phyloP scores from a whole-genome alignment of 1,140 invertebrate genomes.

The Zaprionus taronus region DNA sequence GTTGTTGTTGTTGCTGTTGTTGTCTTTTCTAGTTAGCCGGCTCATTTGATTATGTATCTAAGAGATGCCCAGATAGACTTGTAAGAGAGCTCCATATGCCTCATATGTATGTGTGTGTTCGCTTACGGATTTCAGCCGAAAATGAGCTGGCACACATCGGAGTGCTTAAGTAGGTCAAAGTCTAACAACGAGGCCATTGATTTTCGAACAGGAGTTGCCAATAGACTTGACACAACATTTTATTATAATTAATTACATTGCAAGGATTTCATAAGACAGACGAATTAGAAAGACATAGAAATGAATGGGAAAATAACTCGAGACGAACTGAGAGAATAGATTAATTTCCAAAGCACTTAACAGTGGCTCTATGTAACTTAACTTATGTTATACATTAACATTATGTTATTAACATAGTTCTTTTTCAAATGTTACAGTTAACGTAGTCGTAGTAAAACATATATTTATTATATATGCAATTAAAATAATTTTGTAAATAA shows the following conservation, averaged over 20 bases:
- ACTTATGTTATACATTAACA: too few species aligned
- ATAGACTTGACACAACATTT: constrained; percentile 22
- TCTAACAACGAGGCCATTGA: constrained; percentile 67
- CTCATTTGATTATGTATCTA: constrained; percentile 66
- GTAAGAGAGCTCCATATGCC: constrained; percentile 40
- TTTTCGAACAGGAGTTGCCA: constrained; percentile 36
- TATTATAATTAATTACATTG: constrained; percentile 29
- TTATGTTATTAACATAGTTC: too few species aligned
- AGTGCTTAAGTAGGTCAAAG: constrained; percentile 69
- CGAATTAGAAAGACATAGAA: neutral
- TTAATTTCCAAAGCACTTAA: neutral
- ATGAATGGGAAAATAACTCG: neutral
- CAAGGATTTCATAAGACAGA: constrained; percentile 6
- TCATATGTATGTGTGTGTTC: constrained; percentile 32
- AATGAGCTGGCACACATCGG: constrained; percentile 54
- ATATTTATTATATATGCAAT: too few species aligned
- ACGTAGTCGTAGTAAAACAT: too few species aligned
- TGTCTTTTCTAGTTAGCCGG: constrained; percentile 56
- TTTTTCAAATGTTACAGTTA: too few species aligned
- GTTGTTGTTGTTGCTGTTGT: constrained; percentile 45
- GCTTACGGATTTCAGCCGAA: constrained; percentile 47
- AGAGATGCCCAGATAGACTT: constrained; percentile 57
- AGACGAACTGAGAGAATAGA: neutral
- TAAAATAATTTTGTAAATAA: too few species aligned
- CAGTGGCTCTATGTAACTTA: too few species aligned